Conservation (phyloP, 2,888 invertebrate species). For the Idaea dimidiata region DNA sequence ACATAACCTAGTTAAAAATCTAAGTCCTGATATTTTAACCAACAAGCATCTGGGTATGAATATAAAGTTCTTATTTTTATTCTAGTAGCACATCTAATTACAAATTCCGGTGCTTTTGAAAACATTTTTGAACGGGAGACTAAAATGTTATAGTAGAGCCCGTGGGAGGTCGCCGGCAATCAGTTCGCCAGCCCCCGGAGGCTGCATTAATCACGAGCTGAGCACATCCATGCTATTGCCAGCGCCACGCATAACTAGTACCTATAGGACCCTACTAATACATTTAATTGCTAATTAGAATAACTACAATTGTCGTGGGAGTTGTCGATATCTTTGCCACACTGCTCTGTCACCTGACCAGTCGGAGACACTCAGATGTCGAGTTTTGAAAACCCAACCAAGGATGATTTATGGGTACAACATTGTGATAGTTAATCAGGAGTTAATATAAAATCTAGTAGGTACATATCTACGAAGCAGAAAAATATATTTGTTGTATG, state of each 20-base stretch:
- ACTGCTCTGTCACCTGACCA: not conserved
- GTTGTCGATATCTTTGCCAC: not conserved
- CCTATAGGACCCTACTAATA: conserved; percentile 20
- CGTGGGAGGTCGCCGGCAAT: conserved; percentile 52
- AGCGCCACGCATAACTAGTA: conserved; percentile 18
- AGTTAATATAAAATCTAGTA: not conserved
- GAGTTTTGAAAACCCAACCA: not conserved
- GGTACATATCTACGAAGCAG: not conserved
- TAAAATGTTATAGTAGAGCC: conserved; percentile 35
- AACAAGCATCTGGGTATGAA: not conserved
- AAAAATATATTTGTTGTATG: conserved; percentile 2
- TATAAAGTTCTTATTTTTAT: conserved; percentile 1
- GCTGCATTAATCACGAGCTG: conserved; percentile 58
- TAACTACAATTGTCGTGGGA: conserved; percentile 3
- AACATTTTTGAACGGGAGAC: conserved; percentile 20
- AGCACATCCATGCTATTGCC: conserved; percentile 22
- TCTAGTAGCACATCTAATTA: not conserved
- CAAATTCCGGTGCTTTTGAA: conserved; percentile 15
- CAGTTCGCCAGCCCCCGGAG: conserved; percentile 54
- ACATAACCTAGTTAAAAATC: not conserved
- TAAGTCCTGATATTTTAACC: not conserved
- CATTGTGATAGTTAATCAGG: not conserved
- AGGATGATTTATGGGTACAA: not conserved
- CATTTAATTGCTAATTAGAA: conserved; percentile 31
- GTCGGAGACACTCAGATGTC: not conserved